Conservation (phyloP, 2,797 vertebrate species). For the Heliangelus exortis region DNA sequence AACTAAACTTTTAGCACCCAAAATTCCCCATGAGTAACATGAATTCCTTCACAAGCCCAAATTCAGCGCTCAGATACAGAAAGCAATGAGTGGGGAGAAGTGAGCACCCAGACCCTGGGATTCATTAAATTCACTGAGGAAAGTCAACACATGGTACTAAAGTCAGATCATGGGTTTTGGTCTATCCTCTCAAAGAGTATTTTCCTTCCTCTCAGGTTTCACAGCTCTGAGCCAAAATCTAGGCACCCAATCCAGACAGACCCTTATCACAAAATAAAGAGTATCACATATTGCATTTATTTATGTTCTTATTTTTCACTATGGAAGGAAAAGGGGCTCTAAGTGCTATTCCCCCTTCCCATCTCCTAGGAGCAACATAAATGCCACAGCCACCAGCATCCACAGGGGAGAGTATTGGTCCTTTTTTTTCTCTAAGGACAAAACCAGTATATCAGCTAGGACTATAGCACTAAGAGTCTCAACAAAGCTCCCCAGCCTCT, state of each 20-base stretch:
- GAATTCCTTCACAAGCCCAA: not conserved
- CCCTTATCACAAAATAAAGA: not conserved
- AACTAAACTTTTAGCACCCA: not conserved
- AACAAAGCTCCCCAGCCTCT: rapidly evolving
- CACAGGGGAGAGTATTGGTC: not conserved
- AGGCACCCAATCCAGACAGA: not conserved
- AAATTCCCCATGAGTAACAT: not conserved
- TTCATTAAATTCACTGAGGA: not conserved
- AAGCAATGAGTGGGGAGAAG: not conserved
- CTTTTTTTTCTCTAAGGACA: not conserved
- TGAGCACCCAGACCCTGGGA: not conserved
- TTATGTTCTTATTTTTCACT: not conserved
- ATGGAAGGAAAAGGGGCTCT: not conserved
- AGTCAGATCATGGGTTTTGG: not conserved
- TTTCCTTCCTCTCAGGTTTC: not conserved
- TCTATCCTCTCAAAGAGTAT: not conserved
- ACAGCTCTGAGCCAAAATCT: not conserved
- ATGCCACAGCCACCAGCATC: not conserved
- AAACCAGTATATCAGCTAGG: not conserved
- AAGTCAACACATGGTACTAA: not conserved
- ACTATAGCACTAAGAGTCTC: not conserved
- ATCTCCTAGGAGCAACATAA: not conserved
- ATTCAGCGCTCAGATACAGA: not conserved
- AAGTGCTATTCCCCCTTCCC: not conserved
- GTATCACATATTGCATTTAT: not conserved